Evolutionary conservation across 35 echinoderm and acorn worm species (phyloP).

Genomic region (Ophioderma brevispina): DNA sequence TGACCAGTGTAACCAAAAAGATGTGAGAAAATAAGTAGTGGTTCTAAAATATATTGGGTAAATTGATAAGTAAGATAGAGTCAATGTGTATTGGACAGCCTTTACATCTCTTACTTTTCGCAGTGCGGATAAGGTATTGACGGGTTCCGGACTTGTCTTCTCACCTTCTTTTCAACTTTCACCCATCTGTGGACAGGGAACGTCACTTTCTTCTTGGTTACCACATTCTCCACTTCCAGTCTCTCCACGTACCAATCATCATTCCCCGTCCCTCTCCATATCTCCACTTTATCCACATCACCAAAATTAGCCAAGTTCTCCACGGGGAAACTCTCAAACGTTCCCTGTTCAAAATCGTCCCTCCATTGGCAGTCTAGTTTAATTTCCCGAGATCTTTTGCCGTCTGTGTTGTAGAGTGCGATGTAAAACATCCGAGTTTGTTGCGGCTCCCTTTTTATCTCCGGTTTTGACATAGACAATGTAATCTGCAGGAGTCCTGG

Average conservation of each 20-base stretch:
- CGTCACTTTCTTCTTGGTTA: not conserved
- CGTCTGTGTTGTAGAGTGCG: conserved; percentile 55
- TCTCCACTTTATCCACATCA: conserved; percentile 50
- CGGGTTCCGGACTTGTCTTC: too few species aligned
- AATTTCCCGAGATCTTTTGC: conserved; percentile 56
- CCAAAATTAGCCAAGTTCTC: conserved; percentile 75
- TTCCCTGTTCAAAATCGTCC: conserved; percentile 83
- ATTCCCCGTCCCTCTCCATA: not conserved
- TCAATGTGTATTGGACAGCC: too few species aligned
- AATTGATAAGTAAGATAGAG: too few species aligned
- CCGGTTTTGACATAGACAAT: conserved; percentile 78
- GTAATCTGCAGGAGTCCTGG: conserved; percentile 41
- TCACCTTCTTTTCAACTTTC: not conserved
- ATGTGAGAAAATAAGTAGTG: too few species aligned
- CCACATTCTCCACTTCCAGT: not conserved
- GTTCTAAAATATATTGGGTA: too few species aligned
- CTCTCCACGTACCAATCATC: not conserved
- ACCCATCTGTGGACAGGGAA: not conserved
- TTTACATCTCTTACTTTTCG: too few species aligned
- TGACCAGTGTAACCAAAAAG: too few species aligned
- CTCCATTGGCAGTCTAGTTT: conserved; percentile 58
- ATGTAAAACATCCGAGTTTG: conserved; percentile 83
- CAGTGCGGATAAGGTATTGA: too few species aligned
- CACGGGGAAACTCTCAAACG: conserved; percentile 63
- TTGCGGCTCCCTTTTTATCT: conserved; percentile 88